Evolutionary conservation across 2,113 vertebrate species (phyloP).

Genomic region (Melanocharis versteri): DNA sequence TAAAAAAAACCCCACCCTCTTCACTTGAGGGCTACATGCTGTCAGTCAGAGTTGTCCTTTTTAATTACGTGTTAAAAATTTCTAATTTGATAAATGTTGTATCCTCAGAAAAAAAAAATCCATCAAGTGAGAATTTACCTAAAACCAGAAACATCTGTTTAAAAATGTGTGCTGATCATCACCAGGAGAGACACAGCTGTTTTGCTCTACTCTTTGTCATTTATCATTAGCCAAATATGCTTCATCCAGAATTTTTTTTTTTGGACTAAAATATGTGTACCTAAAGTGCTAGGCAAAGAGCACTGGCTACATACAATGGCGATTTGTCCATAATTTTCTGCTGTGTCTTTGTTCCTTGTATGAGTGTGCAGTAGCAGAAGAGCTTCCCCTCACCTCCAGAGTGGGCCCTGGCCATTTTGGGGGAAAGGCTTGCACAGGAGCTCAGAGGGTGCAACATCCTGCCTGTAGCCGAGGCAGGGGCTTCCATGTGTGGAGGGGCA

Average conservation of each 20-base stretch:
- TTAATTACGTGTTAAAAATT: background rate
- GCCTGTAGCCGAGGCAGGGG: background rate
- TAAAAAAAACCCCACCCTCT: background rate
- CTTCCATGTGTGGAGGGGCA: accelerated
- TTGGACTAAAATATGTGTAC: background rate
- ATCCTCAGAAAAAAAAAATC: background rate
- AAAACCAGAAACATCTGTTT: slow-evolving; percentile 59
- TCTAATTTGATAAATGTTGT: background rate
- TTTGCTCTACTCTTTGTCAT: slow-evolving; percentile 46
- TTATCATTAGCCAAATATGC: slow-evolving; percentile 33
- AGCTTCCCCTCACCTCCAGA: background rate
- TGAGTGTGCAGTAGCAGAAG: background rate
- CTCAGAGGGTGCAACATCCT: background rate
- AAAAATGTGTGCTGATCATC: slow-evolving; percentile 52
- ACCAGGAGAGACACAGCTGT: slow-evolving; percentile 47
- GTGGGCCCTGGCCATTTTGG: background rate
- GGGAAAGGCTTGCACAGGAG: background rate
- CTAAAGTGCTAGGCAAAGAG: background rate
- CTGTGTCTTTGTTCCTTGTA: accelerated
- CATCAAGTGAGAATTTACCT: slow-evolving; percentile 30
- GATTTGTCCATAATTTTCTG: background rate
- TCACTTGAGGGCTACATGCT: background rate
- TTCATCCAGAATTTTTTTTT: background rate
- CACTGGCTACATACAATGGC: background rate
- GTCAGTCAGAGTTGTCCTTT: background rate